Base-by-base conservation (phyloP, 2,888 invertebrate species). In the Idaea aversata region DNA sequence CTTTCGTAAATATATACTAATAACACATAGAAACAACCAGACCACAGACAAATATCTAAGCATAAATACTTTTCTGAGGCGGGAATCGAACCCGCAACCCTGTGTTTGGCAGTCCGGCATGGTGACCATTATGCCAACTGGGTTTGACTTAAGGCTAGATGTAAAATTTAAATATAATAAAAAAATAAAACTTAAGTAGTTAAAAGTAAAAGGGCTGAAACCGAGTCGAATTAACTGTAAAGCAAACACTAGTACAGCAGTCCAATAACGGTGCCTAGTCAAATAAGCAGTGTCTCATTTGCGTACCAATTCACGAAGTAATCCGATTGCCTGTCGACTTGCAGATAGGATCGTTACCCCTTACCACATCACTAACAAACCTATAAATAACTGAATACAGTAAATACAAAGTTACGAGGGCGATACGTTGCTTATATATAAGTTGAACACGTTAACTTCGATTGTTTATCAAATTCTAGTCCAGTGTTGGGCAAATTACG, bases 381-480 rank as follows among this genome's bases (percentile, higher is more conserved):
- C 71, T 72, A 76, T 79, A 79, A 78, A 79, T 80, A 79, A 75
- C 71, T 71, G 65, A 74, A 77, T 77, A 47, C 47, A 47, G 47
- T 47, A 47, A 47, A 47, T 47, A 47, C 47, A 13, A 13, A 47
- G 47, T 47, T 47, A 47, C 47, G 7, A 47, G 13, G 47, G 47
- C 47, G 47, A 47, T 47, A 47, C 47, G 10, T 47, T 47, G 13
- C 47, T 13, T 4, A 47, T 47, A 13, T 47, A 47, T 47, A 47
- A 47, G 13, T 13, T 5, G 47, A 47, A 7, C 47, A 47, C 47
- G 7, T 47, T 47, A 2, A 10, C 13, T 47, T 7, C 13, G 47
- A 7, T 47, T 13, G 10, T 4, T 13, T 5, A 47, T 47, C 13
- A 13, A 3, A 13, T 47, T 10, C 0, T 5, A 47, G 5, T 47